Percentiles rank a stretch among this genome's conserved stretches.
Evolutionary conservation across 2,797 vertebrate genomes (phyloP).

Genomic region (Notolabrus celidotus): DNA sequence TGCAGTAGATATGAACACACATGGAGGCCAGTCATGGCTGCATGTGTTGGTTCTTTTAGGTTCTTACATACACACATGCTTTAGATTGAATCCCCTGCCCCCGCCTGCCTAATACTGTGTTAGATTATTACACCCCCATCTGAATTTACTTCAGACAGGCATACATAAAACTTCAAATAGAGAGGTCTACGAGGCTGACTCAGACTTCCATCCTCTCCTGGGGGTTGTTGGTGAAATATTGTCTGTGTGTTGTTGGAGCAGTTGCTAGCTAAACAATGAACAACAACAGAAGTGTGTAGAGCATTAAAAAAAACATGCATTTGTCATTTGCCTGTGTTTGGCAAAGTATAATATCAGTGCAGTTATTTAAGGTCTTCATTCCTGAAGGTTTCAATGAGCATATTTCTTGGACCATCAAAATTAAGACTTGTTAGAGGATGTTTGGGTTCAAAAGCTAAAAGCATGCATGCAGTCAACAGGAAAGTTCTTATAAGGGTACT

Average conservation of each 20-base stretch:
- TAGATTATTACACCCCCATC: slow-evolving; percentile 83
- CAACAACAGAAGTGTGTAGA: slow-evolving; percentile 30
- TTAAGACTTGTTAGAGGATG: neutral
- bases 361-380: slow-evolving; percentile 7
- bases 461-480: neutral
- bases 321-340: slow-evolving; percentile 6
- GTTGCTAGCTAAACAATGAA: slow-evolving; percentile 53
- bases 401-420: slow-evolving; percentile 28
- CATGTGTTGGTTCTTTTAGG: slow-evolving; percentile 60
- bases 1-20: slow-evolving; percentile 59
- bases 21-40: slow-evolving; percentile 60
- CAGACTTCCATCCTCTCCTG: slow-evolving; percentile 23
- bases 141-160: slow-evolving; percentile 86
- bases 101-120: slow-evolving; percentile 65
- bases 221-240: slow-evolving; percentile 58
- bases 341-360: neutral
- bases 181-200: slow-evolving; percentile 71
- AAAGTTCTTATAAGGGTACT: neutral
- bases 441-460: too few relatives aligned
- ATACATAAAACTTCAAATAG: slow-evolving; percentile 84
- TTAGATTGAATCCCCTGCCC: slow-evolving; percentile 59
- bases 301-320: slow-evolving; percentile 27
- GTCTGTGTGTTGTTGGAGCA: slow-evolving; percentile 58
- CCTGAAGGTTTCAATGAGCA: neutral
- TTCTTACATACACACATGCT: slow-evolving; percentile 76